phyloP scores from a whole-genome alignment of 2,888 invertebrate species.

The Oxytorus armatus region DNA sequence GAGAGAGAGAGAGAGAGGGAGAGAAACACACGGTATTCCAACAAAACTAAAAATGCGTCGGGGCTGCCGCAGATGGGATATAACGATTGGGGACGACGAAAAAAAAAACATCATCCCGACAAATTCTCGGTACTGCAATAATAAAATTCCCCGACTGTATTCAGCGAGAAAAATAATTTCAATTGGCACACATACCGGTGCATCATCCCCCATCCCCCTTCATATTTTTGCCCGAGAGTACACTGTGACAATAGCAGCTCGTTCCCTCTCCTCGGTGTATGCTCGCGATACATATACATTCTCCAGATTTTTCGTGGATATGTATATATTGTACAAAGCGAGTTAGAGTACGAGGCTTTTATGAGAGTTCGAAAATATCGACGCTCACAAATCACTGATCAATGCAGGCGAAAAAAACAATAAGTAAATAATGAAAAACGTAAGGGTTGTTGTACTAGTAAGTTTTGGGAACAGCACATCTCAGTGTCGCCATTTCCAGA shows the following conservation, averaged over 20 bases:
- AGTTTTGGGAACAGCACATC: no score
- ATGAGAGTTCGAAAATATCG: conserved; percentile 49
- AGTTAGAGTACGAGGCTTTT: not conserved
- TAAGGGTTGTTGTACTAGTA: conserved; percentile 4
- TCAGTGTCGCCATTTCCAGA: no score
- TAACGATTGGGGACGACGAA: conserved; percentile 10
- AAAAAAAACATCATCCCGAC: conserved; percentile 41
- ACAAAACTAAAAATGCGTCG: conserved; percentile 49
- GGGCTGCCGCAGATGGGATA: conserved; percentile 33
- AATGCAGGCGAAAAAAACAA: conserved; percentile 43
- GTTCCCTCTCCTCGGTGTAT: conserved; percentile 14
- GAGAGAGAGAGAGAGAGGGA: no score
- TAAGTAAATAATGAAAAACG: conserved; percentile 33
- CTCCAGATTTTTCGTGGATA: conserved; percentile 3
- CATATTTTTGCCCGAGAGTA: not conserved
- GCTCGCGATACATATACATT: conserved; percentile 6
- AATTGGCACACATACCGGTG: conserved; percentile 41
- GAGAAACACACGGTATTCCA: not conserved
- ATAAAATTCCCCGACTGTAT: conserved; percentile 59
- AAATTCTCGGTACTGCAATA: conserved; percentile 59
- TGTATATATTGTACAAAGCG: not conserved
- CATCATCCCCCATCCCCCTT: not conserved
- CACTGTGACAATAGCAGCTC: conserved; percentile 43
- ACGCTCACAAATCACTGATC: conserved; percentile 54
- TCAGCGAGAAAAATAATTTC: conserved; percentile 66